A percentile compares a stretch with the other conserved stretches of the same genome.
These are phyloP conservation scores for Cetoscarus ocellatus DNA, from an alignment of 2,797 vertebrate genomes.

Conservation along the genomic window DNA sequence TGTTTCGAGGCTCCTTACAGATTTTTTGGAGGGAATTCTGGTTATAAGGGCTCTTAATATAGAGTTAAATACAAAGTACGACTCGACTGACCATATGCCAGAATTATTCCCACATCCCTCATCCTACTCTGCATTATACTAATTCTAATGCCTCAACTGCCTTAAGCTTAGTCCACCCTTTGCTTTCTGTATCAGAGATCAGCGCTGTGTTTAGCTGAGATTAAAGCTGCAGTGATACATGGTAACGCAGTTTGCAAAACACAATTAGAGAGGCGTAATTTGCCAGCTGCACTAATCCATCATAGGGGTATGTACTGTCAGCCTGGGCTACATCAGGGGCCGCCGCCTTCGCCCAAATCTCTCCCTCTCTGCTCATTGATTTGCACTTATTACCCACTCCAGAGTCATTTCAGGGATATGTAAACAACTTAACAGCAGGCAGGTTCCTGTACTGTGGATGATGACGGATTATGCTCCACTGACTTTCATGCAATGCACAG, in stretches of 20 bases:
- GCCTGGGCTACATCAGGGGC: slow-evolving; percentile 73
- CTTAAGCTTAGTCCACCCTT: background rate
- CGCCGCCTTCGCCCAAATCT: slow-evolving; percentile 50
- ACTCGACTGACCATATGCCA: background rate
- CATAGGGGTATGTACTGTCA: slow-evolving; percentile 57
- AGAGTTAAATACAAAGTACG: background rate
- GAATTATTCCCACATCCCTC: background rate
- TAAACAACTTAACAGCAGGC: slow-evolving; percentile 79
- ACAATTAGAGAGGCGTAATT: slow-evolving; percentile 70
- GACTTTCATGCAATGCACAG: slow-evolving; percentile 55
- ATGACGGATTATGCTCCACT: slow-evolving; percentile 82
- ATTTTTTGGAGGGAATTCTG: too few species aligned
- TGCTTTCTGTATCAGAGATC: slow-evolving; percentile 29
- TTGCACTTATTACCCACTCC: slow-evolving; percentile 78
- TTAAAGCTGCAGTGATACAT: slow-evolving; percentile 47
- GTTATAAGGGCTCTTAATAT: too few species aligned
- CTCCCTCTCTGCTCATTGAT: slow-evolving; percentile 75
- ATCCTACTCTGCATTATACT: background rate
- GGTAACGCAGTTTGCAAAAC: slow-evolving; percentile 46
- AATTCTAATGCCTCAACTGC: background rate
- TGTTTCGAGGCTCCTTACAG: too few species aligned
- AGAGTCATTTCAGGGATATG: slow-evolving; percentile 84
- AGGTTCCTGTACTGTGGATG: slow-evolving; percentile 72
- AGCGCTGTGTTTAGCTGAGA: slow-evolving; percentile 36
- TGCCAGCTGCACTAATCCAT: slow-evolving; percentile 76